A percentile compares a stretch with the other conserved stretches of the same genome.
Conservation (phyloP, 2,797 vertebrate species). For the Knipowitschia caucasica region DNA sequence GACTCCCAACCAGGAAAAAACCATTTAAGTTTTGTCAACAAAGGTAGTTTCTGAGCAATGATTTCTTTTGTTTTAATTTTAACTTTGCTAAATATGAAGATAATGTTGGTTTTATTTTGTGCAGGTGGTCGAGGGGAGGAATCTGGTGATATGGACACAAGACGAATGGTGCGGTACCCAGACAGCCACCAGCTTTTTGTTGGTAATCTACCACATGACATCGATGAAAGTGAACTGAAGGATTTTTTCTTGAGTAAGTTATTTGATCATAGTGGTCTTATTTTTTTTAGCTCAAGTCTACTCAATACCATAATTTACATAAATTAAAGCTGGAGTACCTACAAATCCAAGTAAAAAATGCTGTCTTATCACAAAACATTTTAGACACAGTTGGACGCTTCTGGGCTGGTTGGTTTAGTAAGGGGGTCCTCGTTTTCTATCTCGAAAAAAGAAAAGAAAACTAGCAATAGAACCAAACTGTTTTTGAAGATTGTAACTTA, state of each 20-base stretch:
- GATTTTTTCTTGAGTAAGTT: conserved; percentile 98
- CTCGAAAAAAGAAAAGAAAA: too few species aligned
- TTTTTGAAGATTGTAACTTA: too few species aligned
- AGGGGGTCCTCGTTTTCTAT: too few species aligned
- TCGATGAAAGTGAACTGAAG: conserved; percentile 97
- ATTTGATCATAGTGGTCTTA: background rate
- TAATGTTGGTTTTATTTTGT: background rate
- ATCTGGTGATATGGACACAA: conserved; percentile 85
- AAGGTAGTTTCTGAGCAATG: conserved; percentile 57
- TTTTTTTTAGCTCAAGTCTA: background rate
- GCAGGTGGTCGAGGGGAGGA: conserved; percentile 89
- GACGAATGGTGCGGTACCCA: conserved; percentile 90
- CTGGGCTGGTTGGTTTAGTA: too few species aligned
- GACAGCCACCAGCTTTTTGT: conserved; percentile 98
- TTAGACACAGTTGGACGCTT: too few species aligned
- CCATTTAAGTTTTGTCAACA: conserved; percentile 77
- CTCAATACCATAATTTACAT: too few species aligned
- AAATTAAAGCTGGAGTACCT: too few species aligned
- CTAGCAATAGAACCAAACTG: too few species aligned
- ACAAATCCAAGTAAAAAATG: too few species aligned
- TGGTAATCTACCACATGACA: conserved; percentile 96
- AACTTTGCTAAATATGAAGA: background rate
- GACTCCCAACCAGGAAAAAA: conserved; percentile 77
- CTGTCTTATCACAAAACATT: too few species aligned
- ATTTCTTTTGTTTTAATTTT: background rate